Conservation (phyloP, 2,113 vertebrate genomes). For the Nesogale talazaci region DNA sequence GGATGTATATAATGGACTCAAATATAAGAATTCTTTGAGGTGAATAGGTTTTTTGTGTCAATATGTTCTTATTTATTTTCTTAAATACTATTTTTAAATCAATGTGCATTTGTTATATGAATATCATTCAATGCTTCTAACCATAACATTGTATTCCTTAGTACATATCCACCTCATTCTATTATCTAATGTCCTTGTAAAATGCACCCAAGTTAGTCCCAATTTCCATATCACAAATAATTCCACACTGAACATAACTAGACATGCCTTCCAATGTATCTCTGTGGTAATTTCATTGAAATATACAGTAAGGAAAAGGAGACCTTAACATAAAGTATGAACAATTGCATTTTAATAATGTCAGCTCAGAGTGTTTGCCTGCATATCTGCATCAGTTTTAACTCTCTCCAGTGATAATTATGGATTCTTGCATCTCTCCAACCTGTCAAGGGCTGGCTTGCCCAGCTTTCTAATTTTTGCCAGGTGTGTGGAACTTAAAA, state of each 20-base stretch:
- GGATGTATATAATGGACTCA: constrained; percentile 8
- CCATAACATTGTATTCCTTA: not conserved
- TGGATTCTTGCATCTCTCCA: not conserved
- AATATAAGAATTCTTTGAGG: not conserved
- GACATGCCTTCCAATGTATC: not conserved
- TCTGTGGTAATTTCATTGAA: not conserved
- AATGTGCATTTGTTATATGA: not conserved
- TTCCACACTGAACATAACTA: not conserved
- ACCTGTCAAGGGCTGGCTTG: not conserved
- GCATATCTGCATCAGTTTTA: not conserved
- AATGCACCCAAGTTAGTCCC: not conserved
- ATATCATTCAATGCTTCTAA: not conserved
- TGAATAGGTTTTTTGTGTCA: not conserved
- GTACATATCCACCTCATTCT: not conserved
- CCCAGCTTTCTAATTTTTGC: constrained; percentile 21
- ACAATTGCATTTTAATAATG: not conserved
- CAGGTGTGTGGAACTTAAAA: not conserved
- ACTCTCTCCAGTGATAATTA: not conserved
- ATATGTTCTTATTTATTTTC: constrained; percentile 53
- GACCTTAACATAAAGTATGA: not conserved
- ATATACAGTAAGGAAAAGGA: not conserved
- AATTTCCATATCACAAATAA: not conserved
- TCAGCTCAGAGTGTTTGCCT: not conserved
- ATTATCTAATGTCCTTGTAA: not conserved
- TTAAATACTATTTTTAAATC: not conserved